Evolutionary conservation across 2,113 vertebrate species (phyloP), one percentile per base, ranked within the genome.

Genomic region (Hemiprocne comata): DNA sequence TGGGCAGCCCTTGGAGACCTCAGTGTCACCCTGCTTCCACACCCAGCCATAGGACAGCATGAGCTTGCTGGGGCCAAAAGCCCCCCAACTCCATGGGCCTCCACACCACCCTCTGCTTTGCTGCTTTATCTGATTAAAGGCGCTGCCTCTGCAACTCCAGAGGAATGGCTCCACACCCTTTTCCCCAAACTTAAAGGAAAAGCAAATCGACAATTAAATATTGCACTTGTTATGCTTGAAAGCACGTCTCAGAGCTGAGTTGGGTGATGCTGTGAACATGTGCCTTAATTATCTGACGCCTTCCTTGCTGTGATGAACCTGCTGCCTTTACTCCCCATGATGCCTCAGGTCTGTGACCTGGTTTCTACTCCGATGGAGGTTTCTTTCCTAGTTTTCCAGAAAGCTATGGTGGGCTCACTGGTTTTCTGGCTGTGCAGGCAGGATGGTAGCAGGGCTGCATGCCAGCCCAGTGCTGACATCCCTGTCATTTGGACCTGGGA

Each of bases 71-170:
- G 31, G 31, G 10, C 20, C 23, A 55, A 26, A 9, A 42, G 10
- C 7, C 17, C 17, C 6, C 23, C 34, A 51, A 6, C n/a, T 7
- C 31, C 19, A 34, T 15, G 17, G 70, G 40, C 29, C 18, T 61
- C 60, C 53, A 19, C 86, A 66, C 33, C 20, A 7, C 2, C 4
- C 3, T 33, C 18, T 7, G 3, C 58, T 53, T 82, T 76, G 26
- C 29, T 91, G 70, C 66, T 82, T 31, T 79, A 48, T 34, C 77
- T 73, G 53, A 78, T 81, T 31, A 58, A 80, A 92, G 71, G n/a
- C 19, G n/a, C 51, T 70, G 42, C 2, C 0, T 81, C 33, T 89
- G 34, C 48, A 71, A 0, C 24, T 72, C 17, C 0, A 1, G 58
- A 91, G 44, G 42, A 76, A 50, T 0, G 2, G 25, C 46, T 83